Evolutionary conservation across 1,140 invertebrate genomes (phyloP).

Genomic region (Micrasema minimum): DNA sequence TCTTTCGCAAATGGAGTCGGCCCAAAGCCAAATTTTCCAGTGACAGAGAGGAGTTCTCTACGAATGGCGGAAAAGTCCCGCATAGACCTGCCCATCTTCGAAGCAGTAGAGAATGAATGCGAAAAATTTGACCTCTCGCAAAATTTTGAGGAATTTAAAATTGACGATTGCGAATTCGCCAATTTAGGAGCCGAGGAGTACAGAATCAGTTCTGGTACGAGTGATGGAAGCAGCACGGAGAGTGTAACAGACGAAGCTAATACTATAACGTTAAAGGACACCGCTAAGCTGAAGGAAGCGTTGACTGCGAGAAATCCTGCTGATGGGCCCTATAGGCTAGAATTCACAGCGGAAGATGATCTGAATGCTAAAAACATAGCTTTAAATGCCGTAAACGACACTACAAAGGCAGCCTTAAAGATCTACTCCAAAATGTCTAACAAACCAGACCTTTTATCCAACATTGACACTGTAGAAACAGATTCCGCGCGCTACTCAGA

Average conservation of each 20-base stretch:
- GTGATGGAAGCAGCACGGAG: constrained; percentile 70
- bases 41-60: constrained; percentile 55
- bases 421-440: constrained; percentile 61
- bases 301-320: constrained; percentile 28
- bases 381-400: constrained; percentile 55
- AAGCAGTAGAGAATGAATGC: constrained; percentile 59
- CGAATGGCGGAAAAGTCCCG: constrained; percentile 53
- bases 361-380: constrained; percentile 54
- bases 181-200: constrained; percentile 65
- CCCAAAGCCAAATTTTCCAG: constrained; percentile 17
- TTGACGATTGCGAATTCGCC: constrained; percentile 79
- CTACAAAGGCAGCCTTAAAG: constrained; percentile 43
- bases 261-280: constrained; percentile 23
- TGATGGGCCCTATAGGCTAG: constrained; percentile 45
- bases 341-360: constrained; percentile 50
- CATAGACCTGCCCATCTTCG: constrained; percentile 56
- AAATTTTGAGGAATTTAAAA: constrained; percentile 83
- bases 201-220: constrained; percentile 67
- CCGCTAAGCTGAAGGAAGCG: constrained; percentile 9
- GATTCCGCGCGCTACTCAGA: constrained; percentile 67
- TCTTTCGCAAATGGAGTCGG: constrained; percentile 35
- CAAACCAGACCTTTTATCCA: constrained; percentile 66
- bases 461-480: constrained; percentile 67
- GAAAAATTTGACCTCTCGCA: constrained; percentile 76
- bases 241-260: constrained; percentile 61